Evolutionary conservation across 1,140 invertebrate species (phyloP).

Genomic region (Anthonomus grandis): DNA sequence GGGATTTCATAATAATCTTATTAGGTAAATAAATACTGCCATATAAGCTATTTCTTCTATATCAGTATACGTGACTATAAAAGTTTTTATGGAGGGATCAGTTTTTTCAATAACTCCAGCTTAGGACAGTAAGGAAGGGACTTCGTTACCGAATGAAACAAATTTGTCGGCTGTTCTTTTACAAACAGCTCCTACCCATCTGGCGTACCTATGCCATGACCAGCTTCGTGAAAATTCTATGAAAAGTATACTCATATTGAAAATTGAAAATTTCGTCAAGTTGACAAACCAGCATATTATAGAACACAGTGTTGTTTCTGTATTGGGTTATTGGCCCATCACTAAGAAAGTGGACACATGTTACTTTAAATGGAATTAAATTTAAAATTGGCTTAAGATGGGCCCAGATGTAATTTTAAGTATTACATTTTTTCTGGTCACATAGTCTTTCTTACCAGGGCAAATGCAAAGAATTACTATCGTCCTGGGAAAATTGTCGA

Average conservation of each 20-base stretch:
- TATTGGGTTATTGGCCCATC: no score
- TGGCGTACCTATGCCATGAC: slow-evolving; percentile 50
- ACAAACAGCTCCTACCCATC: slow-evolving; percentile 47
- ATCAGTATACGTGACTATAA: neutral
- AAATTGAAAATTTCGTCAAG: neutral
- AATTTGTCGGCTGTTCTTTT: slow-evolving; percentile 23
- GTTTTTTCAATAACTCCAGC: neutral
- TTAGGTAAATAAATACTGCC: neutral
- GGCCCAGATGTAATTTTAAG: no score
- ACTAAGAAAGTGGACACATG: neutral
- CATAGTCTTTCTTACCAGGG: no score
- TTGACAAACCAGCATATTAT: neutral
- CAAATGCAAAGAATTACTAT: no score
- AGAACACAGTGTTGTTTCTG: no score
- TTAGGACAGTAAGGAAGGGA: neutral
- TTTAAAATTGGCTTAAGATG: neutral
- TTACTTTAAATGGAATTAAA: neutral
- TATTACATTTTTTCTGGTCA: no score
- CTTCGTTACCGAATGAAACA: neutral
- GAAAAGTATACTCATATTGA: slow-evolving; percentile 26
- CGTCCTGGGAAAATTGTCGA: neutral
- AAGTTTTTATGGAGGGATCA: neutral
- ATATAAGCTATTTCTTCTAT: neutral
- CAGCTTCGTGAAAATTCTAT: slow-evolving; percentile 51
- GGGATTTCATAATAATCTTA: neutral